phyloP scores from a whole-genome alignment of 2,888 invertebrate genomes.

The Dicranocentrus wangi region DNA sequence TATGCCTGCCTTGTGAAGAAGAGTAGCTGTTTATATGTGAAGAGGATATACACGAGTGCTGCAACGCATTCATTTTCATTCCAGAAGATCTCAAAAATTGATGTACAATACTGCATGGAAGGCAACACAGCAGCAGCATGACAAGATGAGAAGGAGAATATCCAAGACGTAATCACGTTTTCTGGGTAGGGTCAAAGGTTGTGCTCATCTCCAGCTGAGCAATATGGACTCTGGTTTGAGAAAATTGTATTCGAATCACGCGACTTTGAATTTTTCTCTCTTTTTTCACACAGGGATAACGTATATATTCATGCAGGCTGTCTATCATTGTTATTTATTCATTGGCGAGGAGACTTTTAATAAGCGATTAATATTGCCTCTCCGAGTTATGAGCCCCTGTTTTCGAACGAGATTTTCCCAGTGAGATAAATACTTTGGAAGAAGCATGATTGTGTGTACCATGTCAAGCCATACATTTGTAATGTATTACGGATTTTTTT shows the following conservation, averaged over 20 bases:
- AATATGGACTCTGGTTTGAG: conserved; percentile 69
- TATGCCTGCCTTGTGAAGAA: too few species aligned
- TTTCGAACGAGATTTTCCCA: conserved; percentile 50
- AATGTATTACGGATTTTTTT: too few species aligned
- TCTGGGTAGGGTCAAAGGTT: conserved; percentile 71
- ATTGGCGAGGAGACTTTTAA: conserved; percentile 66
- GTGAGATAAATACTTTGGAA: conserved; percentile 37
- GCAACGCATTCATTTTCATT: conserved; percentile 29
- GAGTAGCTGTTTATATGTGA: neutral
- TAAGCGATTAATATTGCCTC: conserved; percentile 70
- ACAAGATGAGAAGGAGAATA: conserved; percentile 35
- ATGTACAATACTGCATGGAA: conserved; percentile 24
- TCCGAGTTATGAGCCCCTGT: conserved; percentile 34
- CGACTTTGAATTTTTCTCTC: conserved; percentile 61
- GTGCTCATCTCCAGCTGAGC: conserved; percentile 73
- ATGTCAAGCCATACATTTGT: too few species aligned
- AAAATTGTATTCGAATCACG: conserved; percentile 73
- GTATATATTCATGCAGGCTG: conserved; percentile 69
- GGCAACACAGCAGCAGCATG: conserved; percentile 26
- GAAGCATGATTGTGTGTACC: too few species aligned
- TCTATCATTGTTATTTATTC: conserved; percentile 72
- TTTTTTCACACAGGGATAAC: conserved; percentile 47
- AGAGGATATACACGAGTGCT: neutral
- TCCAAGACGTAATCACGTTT: conserved; percentile 69
- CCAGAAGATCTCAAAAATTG: conserved; percentile 29